Conservation (phyloP, 2,797 vertebrate species). For the Spea hammondii region DNA sequence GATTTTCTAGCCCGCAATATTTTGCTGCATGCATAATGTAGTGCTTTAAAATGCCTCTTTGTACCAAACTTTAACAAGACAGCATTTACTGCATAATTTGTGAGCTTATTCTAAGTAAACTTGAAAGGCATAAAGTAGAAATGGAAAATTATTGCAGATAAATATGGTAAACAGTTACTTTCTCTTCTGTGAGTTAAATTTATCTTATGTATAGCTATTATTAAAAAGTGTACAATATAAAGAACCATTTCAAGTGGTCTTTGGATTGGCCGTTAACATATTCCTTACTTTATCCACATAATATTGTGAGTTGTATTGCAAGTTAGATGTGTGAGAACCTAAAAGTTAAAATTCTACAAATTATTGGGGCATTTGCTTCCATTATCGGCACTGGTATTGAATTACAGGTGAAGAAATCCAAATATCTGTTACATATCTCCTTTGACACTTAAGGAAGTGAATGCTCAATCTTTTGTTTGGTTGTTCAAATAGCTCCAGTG, state of each 20-base stretch:
- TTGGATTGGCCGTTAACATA: neutral
- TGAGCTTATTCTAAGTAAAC: conserved; percentile 36
- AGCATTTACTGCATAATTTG: conserved; percentile 52
- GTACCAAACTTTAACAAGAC: conserved; percentile 53
- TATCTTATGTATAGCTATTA: neutral
- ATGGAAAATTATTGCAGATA: conserved; percentile 45
- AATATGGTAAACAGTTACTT: conserved; percentile 27
- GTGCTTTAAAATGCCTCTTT: conserved; percentile 52
- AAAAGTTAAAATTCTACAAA: neutral
- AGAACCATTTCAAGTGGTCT: neutral
- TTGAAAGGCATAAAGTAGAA: conserved; percentile 43
- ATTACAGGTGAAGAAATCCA: too few relatives aligned
- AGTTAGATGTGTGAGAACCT: neutral
- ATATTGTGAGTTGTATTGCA: neutral
- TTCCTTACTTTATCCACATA: neutral
- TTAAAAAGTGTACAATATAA: neutral
- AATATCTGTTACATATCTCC: too few relatives aligned
- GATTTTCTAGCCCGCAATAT: conserved; percentile 49
- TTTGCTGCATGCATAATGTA: conserved; percentile 54
- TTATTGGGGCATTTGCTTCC: neutral
- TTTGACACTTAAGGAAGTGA: too few relatives aligned
- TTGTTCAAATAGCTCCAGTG: too few relatives aligned
- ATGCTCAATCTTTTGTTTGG: too few relatives aligned
- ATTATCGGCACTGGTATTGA: neutral
- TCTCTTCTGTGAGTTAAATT: neutral